Conservation (phyloP, 2,113 vertebrate genomes). For the Leptodactylus fuscus region DNA sequence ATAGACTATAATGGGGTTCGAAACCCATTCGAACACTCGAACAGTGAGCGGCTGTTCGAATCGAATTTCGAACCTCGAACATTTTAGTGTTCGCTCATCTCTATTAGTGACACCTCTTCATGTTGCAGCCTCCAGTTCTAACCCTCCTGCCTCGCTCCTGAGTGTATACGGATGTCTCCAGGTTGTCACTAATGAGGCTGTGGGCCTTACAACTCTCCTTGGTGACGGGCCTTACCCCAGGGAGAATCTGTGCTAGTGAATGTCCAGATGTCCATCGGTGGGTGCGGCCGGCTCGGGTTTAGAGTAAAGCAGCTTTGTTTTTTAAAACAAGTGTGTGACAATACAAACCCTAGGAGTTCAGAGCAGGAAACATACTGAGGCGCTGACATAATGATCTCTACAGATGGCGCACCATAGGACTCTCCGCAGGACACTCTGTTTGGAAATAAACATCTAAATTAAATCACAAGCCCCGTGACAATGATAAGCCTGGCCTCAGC, state of each 20-base stretch:
- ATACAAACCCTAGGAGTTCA: conserved; percentile 53
- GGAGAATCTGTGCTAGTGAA: neutral
- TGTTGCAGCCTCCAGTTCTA: neutral
- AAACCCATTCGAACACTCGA: too few species aligned
- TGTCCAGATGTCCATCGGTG: conserved; percentile 43
- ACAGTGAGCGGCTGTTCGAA: too few species aligned
- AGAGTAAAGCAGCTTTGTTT: conserved; percentile 15
- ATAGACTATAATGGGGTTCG: too few species aligned
- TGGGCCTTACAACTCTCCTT: neutral
- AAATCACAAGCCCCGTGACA: conserved; percentile 34
- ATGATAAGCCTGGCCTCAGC: neutral
- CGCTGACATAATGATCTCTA: conserved; percentile 56
- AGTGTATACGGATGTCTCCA: neutral
- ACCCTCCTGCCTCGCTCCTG: neutral
- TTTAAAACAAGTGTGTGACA: conserved; percentile 53
- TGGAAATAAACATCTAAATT: conserved; percentile 58
- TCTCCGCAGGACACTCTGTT: conserved; percentile 53
- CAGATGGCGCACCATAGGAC: conserved; percentile 57
- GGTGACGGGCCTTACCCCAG: neutral
- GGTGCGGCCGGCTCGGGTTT: conserved; percentile 23
- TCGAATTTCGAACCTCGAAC: too few species aligned
- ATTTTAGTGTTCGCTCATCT: too few species aligned
- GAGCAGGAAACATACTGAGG: conserved; percentile 47
- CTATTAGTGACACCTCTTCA: neutral
- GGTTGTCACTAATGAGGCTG: neutral